Conservation (phyloP, 2,888 invertebrate genomes). For the Yponomeuta evonymella region DNA sequence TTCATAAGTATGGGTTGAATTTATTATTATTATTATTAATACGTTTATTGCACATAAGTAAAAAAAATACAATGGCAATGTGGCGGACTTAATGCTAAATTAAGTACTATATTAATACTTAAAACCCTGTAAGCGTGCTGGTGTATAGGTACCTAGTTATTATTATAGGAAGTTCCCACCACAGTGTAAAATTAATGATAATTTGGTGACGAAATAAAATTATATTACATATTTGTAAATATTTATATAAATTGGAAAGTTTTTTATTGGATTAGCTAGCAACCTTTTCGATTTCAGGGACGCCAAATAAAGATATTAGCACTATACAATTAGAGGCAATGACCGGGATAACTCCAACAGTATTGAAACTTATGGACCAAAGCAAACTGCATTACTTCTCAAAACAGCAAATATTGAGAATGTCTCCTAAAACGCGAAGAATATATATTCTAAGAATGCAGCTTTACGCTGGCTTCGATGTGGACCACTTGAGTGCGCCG, state of each 20-base stretch:
- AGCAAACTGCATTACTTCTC: conserved; percentile 55
- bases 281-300: not conserved
- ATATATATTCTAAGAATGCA: conserved; percentile 59
- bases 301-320: conserved; percentile 39
- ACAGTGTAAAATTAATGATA: too few species aligned
- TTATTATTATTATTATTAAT: too few species aligned
- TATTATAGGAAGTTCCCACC: too few species aligned
- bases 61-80: too few species aligned
- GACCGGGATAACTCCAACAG: conserved; percentile 43
- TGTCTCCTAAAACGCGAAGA: conserved; percentile 50
- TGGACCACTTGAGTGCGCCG: conserved; percentile 22
- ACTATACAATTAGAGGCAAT: conserved; percentile 58
- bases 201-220: too few species aligned
- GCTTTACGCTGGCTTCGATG: conserved; percentile 37
- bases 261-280: not conserved
- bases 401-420: conserved; percentile 55
- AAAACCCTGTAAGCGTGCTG: too few species aligned
- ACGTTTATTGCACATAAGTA: too few species aligned
- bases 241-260: too few species aligned
- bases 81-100: too few species aligned
- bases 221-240: too few species aligned
- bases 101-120: not conserved
- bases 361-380: conserved; percentile 50
- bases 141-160: too few species aligned
- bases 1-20: conserved; percentile 34